Conservation (phyloP, 1,140 invertebrate species). For the Cephus cinctus region DNA sequence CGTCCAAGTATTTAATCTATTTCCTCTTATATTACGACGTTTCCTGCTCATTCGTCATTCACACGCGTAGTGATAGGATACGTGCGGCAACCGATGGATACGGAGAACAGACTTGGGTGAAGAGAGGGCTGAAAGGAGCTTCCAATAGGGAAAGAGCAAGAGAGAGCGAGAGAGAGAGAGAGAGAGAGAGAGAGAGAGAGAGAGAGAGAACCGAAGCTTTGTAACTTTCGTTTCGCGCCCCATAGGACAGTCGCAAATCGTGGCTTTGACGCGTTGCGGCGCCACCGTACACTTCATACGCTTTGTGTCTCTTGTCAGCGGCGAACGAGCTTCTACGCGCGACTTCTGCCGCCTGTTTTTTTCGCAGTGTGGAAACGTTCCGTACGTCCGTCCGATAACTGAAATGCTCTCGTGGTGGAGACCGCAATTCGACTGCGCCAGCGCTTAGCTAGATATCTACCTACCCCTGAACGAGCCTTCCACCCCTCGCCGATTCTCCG, state of each 20-base stretch:
- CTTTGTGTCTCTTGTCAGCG: neutral
- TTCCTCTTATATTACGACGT: no score
- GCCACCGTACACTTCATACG: slow-evolving; percentile 1
- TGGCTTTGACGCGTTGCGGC: neutral
- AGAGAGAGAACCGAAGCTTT: slow-evolving; percentile 5
- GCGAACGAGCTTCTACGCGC: neutral
- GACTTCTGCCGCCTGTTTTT: neutral
- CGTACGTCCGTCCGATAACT: no score
- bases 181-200: slow-evolving; percentile 1
- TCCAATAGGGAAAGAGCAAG: neutral
- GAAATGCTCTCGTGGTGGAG: slow-evolving; percentile 37
- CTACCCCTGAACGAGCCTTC: no score
- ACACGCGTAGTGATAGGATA: slow-evolving; percentile 6
- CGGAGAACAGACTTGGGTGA: neutral
- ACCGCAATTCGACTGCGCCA: slow-evolving; percentile 46
- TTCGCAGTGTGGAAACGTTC: neutral
- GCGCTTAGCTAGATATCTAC: slow-evolving; percentile 47
- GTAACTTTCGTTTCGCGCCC: no score
- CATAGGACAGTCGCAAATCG: no score
- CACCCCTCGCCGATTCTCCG: no score
- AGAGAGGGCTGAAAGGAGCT: neutral
- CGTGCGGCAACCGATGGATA: slow-evolving; percentile 8
- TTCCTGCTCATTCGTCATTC: slow-evolving; percentile 3
- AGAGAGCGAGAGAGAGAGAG: neutral
- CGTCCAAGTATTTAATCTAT: no score